Base-by-base conservation (phyloP, 2,113 vertebrate species). In the Nothobranchius furzeri region DNA sequence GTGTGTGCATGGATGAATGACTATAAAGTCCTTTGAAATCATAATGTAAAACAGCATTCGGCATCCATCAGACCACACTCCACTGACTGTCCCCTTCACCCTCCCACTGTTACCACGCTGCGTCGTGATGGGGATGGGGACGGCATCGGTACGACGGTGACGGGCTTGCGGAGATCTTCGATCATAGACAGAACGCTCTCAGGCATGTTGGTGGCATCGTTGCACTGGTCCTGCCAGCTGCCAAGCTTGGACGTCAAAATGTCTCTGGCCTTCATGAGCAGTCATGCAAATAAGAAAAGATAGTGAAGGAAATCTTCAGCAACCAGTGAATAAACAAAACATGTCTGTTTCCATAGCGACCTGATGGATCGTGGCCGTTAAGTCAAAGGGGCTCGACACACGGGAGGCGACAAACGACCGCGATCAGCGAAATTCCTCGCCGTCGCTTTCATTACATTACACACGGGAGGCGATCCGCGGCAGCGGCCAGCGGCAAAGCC, bases 141-240 rank as follows among this genome's bases (percentile, higher is more conserved):
- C 0, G 96, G 95, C 86, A 95, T 85, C 0, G 97, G 96, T 0
- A 96, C 96, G 55, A 95, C 90, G 0, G 94, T 88, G 0, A 94
- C 15, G 0, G 94, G 91, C 0, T 89, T 92, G 72, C 88, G 92
- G 57, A 96, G 93, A 11, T 94, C 95, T 14, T 98, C 95, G 1
- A 98, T 96, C 93, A 98, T 94, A n/a, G 91, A 85, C 65, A 93
- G 65, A 45, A 98, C 71, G 1, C 89, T 94, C 1, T 97, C 94
- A 0, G 98, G 96, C 72, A 98, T 95, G 78, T 94, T 91, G 52
- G 94, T 94, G 85, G 95, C 94, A 51, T 97, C 95, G 0, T 90
- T 87, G 20, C 97, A 99, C 70, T 93, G 96, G 64, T 97, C 95
- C 91, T 97, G 94, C 98, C 98, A 99, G 50, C 68, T 88, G 36